Base-by-base conservation (phyloP, 2,888 invertebrate genomes). In the Apotomis betuletana region DNA sequence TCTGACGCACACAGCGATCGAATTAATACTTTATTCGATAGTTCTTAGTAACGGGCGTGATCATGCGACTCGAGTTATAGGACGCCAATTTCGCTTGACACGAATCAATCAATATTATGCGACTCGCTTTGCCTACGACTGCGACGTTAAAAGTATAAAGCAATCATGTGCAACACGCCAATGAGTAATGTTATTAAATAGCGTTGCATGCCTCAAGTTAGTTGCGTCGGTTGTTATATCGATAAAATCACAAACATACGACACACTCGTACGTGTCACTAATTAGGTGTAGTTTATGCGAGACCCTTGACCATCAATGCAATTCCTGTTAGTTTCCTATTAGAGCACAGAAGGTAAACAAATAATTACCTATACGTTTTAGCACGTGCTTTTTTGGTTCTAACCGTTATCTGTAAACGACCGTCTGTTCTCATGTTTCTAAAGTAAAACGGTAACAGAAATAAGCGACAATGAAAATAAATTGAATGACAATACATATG, bases 1-100 rank as follows among this genome's bases (percentile, higher is more conserved):
- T 81, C 83, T 86, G 86, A 87, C 87, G 87, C 83, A 83, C 54
- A 61, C 75, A 78, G 77, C 77, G 80, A 81, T 85, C 81, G 81
- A 81, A 85, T 81, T 83, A 80, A 78, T 61, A 81, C 78, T 81
- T 78, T 78, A 81, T 79, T 81, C 76, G 78, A 80, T 79, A 78
- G 75, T 78, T 79, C 78, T 69, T 74, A 77, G 74, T 61, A 58
- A 71, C 57, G 67, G 67, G 49, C 67, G 59, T 68, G 46, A 63
- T 68, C 57, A 57, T 58, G 58, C 58, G 52, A 63, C 63, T n/a
- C 41, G 59, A 63, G 63, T 68, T 52, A 72, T 49, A 54, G 55
- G 59, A 61, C 51, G 62, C 67, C 36, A 68, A 71, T 68, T 71
- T 71, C 27, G 54, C 63, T 72, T 68, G 62, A 58, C 68, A 68